Conservation (phyloP, 2,797 vertebrate species). For the Gambusia yucatana region DNA sequence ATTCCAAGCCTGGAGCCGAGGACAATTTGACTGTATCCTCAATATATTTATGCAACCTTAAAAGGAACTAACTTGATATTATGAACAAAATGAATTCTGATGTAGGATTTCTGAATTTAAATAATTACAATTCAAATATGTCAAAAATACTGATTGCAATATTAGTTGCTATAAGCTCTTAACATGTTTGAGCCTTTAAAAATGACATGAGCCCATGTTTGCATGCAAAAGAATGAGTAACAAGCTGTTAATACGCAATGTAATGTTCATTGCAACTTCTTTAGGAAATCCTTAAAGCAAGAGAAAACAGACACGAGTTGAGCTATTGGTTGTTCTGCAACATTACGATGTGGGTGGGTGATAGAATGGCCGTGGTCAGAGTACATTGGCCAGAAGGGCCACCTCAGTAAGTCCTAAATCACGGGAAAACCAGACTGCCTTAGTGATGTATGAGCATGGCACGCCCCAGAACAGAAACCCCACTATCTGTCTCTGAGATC, state of each 20-base stretch:
- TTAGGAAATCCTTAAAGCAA: background rate
- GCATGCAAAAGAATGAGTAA: background rate
- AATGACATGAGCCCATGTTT: background rate
- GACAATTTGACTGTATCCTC: slow-evolving; percentile 48
- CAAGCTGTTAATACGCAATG: background rate
- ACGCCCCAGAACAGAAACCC: slow-evolving; percentile 67
- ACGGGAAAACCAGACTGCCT: slow-evolving; percentile 59
- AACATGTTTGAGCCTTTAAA: background rate
- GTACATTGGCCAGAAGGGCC: slow-evolving; percentile 47
- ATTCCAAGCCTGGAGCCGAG: slow-evolving; percentile 39
- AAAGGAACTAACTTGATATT: slow-evolving; percentile 30
- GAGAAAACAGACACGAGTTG: background rate
- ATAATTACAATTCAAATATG: background rate
- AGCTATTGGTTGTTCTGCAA: slow-evolving; percentile 16
- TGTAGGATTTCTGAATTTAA: background rate
- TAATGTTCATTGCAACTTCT: background rate
- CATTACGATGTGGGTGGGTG: slow-evolving; percentile 49
- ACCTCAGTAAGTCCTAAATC: slow-evolving; percentile 73
- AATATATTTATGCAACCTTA: slow-evolving; percentile 39
- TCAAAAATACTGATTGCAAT: background rate
- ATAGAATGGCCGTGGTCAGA: slow-evolving; percentile 63
- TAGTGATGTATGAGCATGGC: slow-evolving; percentile 70
- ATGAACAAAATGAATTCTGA: background rate
- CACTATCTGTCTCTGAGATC: slow-evolving; percentile 60
- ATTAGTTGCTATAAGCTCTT: background rate